Evolutionary conservation across 2,797 vertebrate genomes (phyloP).

Genomic region (Spheniscus humboldti): DNA sequence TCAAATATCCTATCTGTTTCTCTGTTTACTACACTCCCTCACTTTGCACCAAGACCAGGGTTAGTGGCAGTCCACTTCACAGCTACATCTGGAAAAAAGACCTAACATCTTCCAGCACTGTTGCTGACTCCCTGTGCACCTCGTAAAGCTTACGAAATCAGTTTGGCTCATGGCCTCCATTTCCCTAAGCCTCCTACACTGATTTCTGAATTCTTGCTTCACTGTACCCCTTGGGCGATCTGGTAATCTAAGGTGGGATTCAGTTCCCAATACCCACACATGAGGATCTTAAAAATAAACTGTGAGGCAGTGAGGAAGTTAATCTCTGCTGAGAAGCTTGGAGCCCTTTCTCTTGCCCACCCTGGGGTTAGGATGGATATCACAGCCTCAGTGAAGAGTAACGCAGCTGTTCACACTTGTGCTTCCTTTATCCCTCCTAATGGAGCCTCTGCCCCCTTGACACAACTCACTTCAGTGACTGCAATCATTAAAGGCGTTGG

Average conservation of each 20-base stretch:
- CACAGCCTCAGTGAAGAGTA: neutral
- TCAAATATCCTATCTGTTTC: neutral
- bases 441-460: neutral
- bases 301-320: neutral
- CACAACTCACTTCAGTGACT: conserved; percentile 44
- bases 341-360: neutral
- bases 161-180: neutral
- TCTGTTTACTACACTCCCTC: neutral
- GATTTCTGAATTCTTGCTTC: neutral
- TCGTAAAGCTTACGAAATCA: neutral
- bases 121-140: neutral
- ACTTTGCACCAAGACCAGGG: neutral
- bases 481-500: conserved; percentile 45
- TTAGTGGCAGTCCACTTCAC: neutral
- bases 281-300: neutral
- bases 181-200: neutral
- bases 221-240: neutral
- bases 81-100: neutral
- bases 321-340: neutral
- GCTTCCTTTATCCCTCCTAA: conserved; percentile 12
- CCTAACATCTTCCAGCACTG: neutral
- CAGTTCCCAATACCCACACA: neutral
- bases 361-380: conserved; percentile 4
- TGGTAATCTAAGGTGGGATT: neutral
- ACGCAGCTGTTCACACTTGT: conserved; percentile 44